A percentile compares a stretch with the other conserved stretches of the same genome.
Conservation (phyloP, 2,888 invertebrate species). For the Pseudolycoriella hygida region DNA sequence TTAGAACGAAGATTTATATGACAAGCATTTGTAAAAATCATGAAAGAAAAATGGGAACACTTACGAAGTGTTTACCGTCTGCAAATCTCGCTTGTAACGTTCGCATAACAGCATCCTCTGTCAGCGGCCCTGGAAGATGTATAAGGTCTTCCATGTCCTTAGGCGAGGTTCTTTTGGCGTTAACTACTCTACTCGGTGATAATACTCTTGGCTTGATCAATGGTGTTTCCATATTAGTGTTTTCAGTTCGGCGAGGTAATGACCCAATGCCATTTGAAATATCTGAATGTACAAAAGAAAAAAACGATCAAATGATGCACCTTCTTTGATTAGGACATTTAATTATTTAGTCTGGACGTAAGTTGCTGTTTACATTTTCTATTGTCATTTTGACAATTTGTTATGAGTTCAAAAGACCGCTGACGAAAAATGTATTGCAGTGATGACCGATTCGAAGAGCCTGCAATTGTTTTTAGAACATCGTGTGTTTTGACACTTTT, state of each 20-base stretch:
- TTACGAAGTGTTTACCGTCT: slow-evolving; percentile 73
- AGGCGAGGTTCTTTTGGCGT: slow-evolving; percentile 9
- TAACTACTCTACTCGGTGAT: slow-evolving; percentile 4
- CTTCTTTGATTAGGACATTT: too few species aligned
- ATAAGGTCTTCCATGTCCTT: slow-evolving; percentile 70
- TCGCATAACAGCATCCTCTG: slow-evolving; percentile 84
- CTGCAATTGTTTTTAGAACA: too few species aligned
- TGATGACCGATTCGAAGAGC: too few species aligned
- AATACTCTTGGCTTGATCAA: slow-evolving; percentile 7
- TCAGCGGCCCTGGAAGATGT: slow-evolving; percentile 79
- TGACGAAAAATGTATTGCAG: too few species aligned
- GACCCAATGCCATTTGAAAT: slow-evolving; percentile 11
- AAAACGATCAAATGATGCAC: neutral
- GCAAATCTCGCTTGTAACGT: slow-evolving; percentile 80
- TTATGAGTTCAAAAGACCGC: too few species aligned
- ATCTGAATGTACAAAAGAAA: neutral
- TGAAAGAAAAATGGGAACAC: slow-evolving; percentile 23
- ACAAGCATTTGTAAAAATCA: too few species aligned
- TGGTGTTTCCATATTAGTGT: slow-evolving; percentile 5
- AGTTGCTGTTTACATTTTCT: too few species aligned
- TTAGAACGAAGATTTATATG: too few species aligned
- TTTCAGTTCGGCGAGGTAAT: slow-evolving; percentile 14
- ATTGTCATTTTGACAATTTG: too few species aligned
- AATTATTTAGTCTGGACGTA: too few species aligned
- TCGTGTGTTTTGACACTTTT: too few species aligned